Conservation (phyloP, 1,140 invertebrate genomes). For the Drosophila burlai region DNA sequence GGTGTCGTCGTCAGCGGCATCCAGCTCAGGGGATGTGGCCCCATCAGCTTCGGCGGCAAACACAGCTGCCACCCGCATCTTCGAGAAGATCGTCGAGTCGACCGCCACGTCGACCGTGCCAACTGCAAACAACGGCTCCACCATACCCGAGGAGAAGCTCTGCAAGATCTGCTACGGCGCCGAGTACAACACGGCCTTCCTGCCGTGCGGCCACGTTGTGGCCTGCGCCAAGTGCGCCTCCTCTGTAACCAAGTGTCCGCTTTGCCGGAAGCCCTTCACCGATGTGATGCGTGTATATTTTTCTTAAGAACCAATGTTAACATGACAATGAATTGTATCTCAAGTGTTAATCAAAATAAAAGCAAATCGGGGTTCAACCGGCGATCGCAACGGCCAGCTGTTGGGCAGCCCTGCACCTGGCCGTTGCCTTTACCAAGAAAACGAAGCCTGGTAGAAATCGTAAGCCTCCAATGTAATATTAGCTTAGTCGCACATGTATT, state of each 20-base stretch:
- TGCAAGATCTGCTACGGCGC: slow-evolving; percentile 90
- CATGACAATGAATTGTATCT: slow-evolving; percentile 3
- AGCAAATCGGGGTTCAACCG: slow-evolving; percentile 18
- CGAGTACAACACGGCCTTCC: slow-evolving; percentile 93
- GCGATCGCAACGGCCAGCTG: slow-evolving; percentile 59
- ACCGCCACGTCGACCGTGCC: background rate
- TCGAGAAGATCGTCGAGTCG: slow-evolving; percentile 53
- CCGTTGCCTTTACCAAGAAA: slow-evolving; percentile 35
- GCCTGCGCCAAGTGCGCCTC: slow-evolving; percentile 94
- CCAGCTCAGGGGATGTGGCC: slow-evolving; percentile 24
- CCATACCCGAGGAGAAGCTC: slow-evolving; percentile 86
- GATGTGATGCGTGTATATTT: slow-evolving; percentile 85
- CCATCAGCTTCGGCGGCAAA: slow-evolving; percentile 18
- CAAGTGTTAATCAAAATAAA: slow-evolving; percentile 45
- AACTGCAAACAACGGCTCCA: slow-evolving; percentile 8
- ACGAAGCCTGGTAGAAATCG: slow-evolving; percentile 15
- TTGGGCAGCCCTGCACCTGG: slow-evolving; percentile 36
- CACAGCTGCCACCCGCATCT: slow-evolving; percentile 51
- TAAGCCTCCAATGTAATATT: slow-evolving; percentile 44
- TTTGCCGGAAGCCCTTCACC: slow-evolving; percentile 90
- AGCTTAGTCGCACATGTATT: slow-evolving; percentile 38
- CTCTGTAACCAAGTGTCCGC: slow-evolving; percentile 91
- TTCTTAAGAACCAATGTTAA: slow-evolving; percentile 66
- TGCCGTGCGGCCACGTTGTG: slow-evolving; percentile 94
- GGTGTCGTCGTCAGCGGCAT: background rate